A percentile compares a stretch with the other conserved stretches of the same genome.
phyloP scores from a whole-genome alignment of 2,113 vertebrate species.

The Microcebus tavaratra region DNA sequence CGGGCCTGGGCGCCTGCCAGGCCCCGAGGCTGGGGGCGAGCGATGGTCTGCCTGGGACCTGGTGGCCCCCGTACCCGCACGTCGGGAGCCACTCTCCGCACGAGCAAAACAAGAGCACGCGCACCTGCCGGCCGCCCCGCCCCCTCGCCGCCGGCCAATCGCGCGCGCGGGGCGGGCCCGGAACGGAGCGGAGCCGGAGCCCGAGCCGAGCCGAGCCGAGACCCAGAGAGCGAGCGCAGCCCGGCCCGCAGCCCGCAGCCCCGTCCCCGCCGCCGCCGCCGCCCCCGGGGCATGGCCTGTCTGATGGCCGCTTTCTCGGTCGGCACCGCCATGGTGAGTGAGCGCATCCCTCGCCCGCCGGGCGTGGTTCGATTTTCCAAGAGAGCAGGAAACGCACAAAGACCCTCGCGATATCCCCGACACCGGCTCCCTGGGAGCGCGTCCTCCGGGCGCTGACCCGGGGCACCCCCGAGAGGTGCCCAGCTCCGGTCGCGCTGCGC shows the following conservation, averaged over 20 bases:
- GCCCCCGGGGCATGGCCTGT: conserved; percentile 85
- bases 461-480: neutral
- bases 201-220: neutral
- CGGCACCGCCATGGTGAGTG: conserved; percentile 85
- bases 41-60: neutral
- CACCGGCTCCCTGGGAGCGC: neutral
- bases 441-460: neutral
- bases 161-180: neutral
- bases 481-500: neutral
- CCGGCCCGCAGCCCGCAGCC: neutral
- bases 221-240: neutral
- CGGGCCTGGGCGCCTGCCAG: no score
- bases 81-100: neutral
- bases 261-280: neutral
- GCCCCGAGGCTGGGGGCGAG: neutral
- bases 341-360: neutral
- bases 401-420: neutral
- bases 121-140: conserved; percentile 65
- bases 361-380: neutral
- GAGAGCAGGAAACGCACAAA: neutral
- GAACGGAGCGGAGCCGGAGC: neutral
- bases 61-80: neutral
- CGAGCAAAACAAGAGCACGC: conserved; percentile 81
- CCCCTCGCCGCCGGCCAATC: conserved; percentile 56
- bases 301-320: conserved; percentile 86